Conservation (phyloP, 2,797 vertebrate species). For the Vultur gryphus region DNA sequence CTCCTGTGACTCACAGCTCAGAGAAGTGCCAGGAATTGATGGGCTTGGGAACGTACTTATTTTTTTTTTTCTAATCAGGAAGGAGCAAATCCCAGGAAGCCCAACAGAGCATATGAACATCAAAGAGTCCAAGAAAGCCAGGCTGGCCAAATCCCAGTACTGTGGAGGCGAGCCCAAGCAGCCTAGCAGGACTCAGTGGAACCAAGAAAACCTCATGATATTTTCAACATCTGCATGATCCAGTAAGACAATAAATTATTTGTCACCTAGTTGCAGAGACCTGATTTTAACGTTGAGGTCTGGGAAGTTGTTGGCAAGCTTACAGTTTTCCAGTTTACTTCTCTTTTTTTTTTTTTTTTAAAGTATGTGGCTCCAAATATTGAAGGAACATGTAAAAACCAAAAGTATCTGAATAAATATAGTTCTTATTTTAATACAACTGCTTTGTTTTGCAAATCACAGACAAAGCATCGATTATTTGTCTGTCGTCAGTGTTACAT, state of each 20-base stretch:
- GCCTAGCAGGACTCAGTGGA: neutral
- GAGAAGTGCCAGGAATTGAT: slow-evolving; percentile 28
- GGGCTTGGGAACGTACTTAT: slow-evolving; percentile 27
- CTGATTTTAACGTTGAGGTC: neutral
- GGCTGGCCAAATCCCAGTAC: neutral
- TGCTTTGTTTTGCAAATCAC: neutral
- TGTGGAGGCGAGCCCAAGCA: neutral
- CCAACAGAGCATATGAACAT: slow-evolving; percentile 48
- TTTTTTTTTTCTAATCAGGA: slow-evolving; percentile 32
- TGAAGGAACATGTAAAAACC: neutral
- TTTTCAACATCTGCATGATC: slow-evolving; percentile 45
- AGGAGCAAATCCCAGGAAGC: slow-evolving; percentile 58
- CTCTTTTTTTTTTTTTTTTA: neutral
- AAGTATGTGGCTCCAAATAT: neutral
- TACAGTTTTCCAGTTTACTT: neutral
- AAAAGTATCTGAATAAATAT: neutral
- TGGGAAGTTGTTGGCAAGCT: neutral
- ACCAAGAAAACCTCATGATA: neutral
- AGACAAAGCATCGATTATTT: neutral
- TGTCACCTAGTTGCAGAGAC: neutral
- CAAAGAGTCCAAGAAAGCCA: slow-evolving; percentile 22
- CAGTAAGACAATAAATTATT: slow-evolving; percentile 5
- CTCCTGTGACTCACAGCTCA: slow-evolving; percentile 28
- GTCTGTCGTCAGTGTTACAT: neutral
- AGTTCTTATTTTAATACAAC: neutral